Evolutionary conservation across 2,797 vertebrate genomes (phyloP), one percentile per base, ranked within the genome.

Genomic region (Spatula versicolor): DNA sequence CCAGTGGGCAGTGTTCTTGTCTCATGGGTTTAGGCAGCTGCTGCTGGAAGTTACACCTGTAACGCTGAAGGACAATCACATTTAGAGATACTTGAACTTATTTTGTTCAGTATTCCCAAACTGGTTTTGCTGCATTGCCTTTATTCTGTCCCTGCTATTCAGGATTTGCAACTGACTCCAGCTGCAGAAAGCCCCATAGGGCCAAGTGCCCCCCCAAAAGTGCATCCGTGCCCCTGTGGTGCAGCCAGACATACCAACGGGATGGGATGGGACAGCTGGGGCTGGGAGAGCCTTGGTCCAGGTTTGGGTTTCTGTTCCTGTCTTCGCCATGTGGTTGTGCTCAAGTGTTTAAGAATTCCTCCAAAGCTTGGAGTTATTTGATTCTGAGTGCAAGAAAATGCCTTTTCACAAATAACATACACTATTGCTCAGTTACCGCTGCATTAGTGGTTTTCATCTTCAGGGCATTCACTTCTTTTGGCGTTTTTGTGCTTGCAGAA

Each of bases 201-300:
- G 5, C 10, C 25, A 25, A 23, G 23, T 3, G 2, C 16, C 4
- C 10, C 11, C 52, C 30, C 18, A 7, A 16, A 30, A 25, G 16
- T 2, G 18, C 17, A n/a, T 8, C 21, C 0, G 0, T 25, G 48
- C 13, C 37, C 21, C 21, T 9, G 13, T 14, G 37, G 28, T 11
- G 7, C 28, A 8, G 43, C 54, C 7, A 1, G 4, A 0, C 0
- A 9, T 7, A 2, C 10, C 2, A 1, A 1, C 1, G 12, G 23
- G 22, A 7, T 15, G 0, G 4, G 19, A 19, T 33, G 30, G 50
- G 7, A 39, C 48, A 37, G 62, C 30, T 55, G 56, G 33, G 16
- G 10, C 22, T 2, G 21, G 23, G 43, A 17, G 8, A 31, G 10
- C 20, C 4, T 33, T 23, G 13, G 15, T 19, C 23, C 13, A 1